phyloP scores from a whole-genome alignment of 2,113 vertebrate genomes.

The Silurus asotus region DNA sequence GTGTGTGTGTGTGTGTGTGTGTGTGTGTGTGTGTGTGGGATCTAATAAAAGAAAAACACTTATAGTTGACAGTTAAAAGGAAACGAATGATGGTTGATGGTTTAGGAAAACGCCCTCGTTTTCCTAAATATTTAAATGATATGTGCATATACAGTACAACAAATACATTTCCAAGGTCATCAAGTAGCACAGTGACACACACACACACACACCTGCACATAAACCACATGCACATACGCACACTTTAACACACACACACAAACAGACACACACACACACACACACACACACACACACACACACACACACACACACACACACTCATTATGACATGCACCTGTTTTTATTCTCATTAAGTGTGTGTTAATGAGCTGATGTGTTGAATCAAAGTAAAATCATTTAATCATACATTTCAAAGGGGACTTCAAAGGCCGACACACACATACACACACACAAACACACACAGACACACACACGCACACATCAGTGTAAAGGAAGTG shows the following conservation, averaged over 20 bases:
- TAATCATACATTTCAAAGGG: background rate
- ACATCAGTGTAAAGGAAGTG: too few species aligned
- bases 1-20: background rate
- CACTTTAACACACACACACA: too few species aligned
- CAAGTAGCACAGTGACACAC: slow-evolving; percentile 14
- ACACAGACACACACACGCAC: too few species aligned
- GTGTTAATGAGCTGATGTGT: background rate
- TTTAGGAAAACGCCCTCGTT: slow-evolving; percentile 39
- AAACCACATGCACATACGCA: too few species aligned
- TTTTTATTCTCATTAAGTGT: slow-evolving; percentile 5
- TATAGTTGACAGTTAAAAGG: slow-evolving; percentile 27
- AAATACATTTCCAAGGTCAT: slow-evolving; percentile 17
- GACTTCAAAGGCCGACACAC: background rate
- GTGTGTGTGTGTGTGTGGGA: background rate
- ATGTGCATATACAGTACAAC: slow-evolving; percentile 1
- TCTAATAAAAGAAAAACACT: slow-evolving; percentile 22
- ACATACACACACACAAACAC: too few species aligned
- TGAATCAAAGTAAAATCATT: slow-evolving; percentile 4
- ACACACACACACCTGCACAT: background rate
- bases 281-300: background rate
- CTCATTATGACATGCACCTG: background rate
- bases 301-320: background rate
- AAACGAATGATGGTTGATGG: slow-evolving; percentile 48
- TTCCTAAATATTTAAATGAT: slow-evolving; percentile 53
- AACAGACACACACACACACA: slow-evolving; percentile 7